Base-by-base conservation (phyloP, 92 coral and sea anemone genomes). In the Bergia puertoricense region DNA sequence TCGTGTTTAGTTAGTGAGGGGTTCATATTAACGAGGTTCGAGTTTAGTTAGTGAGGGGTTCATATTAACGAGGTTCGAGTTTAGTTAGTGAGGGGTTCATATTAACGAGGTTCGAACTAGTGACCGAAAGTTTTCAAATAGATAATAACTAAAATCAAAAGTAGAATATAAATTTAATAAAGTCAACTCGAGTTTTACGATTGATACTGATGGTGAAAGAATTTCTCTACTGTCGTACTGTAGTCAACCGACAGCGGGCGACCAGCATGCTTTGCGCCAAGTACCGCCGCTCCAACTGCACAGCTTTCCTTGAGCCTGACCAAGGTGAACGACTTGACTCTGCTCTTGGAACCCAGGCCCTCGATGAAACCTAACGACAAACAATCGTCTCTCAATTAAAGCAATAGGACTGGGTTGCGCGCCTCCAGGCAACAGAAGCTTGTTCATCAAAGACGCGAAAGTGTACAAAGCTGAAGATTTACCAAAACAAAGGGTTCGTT, bases 231-330 rank as follows among this genome's bases (percentile, higher is more conserved):
- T 90, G 93, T 95, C n/a, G 91, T 86, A 66, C 73, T 90, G 86
- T 94, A 94, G 84, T 97, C 97, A 36, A 97, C 93, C n/a, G 95
- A 90, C 73, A 97, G 89, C 39, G 80, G 72, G 23, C 89, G 90
- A 85, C 80, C 89, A 39, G 91, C 91, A 79, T 88, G 76, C 91
- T 95, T 97, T 4, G 98, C 98, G 67, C 99, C 99, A 7, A 97
- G 91, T n/a, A 92, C 89, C 15, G 99, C 99, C 40, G 99, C 99
- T 4, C 99, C 99, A 67, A 97, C 94, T 14, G 98, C 98, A 69
- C 95, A 92, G 7, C 93, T 91, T 84, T 92, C 98, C 37, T 86
- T 92, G 30, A 96, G 91, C 72, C 79, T 88, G 3, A 92, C 92
- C 73, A 97, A 80, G 22, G 95, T 88, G 67, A 96, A 88, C 74